A percentile compares a stretch with the other conserved stretches of the same genome.
These are phyloP conservation scores for Ficedula albicollis DNA, from an alignment of 2,797 vertebrate species.

Conservation along the genomic window DNA sequence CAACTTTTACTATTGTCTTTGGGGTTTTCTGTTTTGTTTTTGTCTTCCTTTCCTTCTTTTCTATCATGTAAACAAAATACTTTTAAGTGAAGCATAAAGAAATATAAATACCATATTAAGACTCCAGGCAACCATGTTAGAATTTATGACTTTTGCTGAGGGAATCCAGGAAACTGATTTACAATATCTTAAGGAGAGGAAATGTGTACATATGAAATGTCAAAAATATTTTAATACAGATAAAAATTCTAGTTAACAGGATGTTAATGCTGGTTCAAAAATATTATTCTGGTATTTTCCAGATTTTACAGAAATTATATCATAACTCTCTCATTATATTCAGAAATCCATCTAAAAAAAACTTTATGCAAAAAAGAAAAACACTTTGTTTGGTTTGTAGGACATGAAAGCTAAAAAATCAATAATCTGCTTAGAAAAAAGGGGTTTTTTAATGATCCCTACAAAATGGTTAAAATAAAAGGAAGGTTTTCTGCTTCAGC, in stretches of 20 bases:
- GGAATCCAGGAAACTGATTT: neutral
- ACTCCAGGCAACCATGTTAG: neutral
- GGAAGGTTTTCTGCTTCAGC: neutral
- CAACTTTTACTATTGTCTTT: neutral
- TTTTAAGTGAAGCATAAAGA: neutral
- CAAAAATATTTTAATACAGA: neutral
- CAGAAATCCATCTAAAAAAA: neutral
- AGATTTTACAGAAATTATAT: neutral
- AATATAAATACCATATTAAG: neutral
- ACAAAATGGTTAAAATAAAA: neutral
- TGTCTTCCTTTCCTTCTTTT: neutral
- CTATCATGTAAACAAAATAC: neutral
- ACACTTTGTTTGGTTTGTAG: neutral
- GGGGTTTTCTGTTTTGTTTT: neutral
- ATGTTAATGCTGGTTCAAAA: neutral
- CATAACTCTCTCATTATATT: neutral
- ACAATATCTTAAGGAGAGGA: neutral
- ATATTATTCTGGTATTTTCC: neutral
- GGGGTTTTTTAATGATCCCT: neutral
- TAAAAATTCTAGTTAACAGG: neutral
- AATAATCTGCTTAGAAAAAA: neutral
- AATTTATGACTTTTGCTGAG: neutral
- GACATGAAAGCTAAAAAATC: neutral
- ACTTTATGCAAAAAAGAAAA: neutral
- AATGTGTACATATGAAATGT: neutral